Conservation (phyloP, 2,113 vertebrate species). For the Macrotus californicus region DNA sequence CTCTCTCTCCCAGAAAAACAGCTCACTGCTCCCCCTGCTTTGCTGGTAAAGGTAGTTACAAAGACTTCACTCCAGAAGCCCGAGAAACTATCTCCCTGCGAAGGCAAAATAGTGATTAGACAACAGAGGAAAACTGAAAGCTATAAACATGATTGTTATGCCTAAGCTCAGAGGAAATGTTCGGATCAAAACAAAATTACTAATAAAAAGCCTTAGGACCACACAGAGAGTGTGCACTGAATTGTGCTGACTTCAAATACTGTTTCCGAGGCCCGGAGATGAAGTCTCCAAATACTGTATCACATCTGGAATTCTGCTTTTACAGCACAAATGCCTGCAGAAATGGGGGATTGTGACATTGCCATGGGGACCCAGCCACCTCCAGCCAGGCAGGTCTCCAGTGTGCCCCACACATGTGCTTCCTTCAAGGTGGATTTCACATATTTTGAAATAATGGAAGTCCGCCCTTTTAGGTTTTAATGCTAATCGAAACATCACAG, state of each 20-base stretch:
- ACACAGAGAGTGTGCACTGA: slow-evolving; percentile 49
- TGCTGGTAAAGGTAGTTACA: background rate
- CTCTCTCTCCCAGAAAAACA: background rate
- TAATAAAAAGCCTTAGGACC: slow-evolving; percentile 66
- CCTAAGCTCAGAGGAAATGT: slow-evolving; percentile 65
- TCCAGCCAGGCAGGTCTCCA: background rate
- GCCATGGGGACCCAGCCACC: slow-evolving; percentile 47
- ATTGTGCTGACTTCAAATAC: slow-evolving; percentile 59
- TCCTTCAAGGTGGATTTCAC: slow-evolving; percentile 48
- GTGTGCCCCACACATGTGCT: background rate
- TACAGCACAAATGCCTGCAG: slow-evolving; percentile 37
- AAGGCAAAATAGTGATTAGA: slow-evolving; percentile 74
- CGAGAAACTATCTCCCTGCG: background rate
- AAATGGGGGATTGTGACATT: slow-evolving; percentile 27
- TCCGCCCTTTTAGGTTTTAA: background rate
- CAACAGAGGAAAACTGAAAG: slow-evolving; percentile 48
- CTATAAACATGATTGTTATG: slow-evolving; percentile 54
- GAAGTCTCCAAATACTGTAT: slow-evolving; percentile 42
- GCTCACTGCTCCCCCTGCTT: slow-evolving; percentile 10
- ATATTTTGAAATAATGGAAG: slow-evolving; percentile 5
- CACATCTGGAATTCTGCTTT: slow-evolving; percentile 69
- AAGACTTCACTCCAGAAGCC: slow-evolving; percentile 27
- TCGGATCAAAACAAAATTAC: slow-evolving; percentile 62
- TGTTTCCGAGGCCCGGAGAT: background rate
- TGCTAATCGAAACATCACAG: slow-evolving; percentile 24